Evolutionary conservation across 64 coral and sea anemone species (phyloP), one percentile per base, ranked within the genome.

Genomic region (Astreopora myriophthalma): DNA sequence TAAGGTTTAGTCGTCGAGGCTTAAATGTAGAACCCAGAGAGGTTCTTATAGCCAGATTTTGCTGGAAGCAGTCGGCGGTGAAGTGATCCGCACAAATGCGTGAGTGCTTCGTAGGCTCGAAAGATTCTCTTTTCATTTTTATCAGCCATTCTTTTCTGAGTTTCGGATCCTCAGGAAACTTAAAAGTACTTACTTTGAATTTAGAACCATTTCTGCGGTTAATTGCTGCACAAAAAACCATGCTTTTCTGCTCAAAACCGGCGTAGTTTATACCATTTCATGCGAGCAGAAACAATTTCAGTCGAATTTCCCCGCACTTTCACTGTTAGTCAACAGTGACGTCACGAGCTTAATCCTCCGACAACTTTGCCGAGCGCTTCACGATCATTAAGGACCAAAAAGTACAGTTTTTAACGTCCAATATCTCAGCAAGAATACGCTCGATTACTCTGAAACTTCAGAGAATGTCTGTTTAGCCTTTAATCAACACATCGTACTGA

Each of bases 111-210:
- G 1, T 75, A 19, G 37, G 35, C 33, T 75, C 6, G 8, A 75
- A 75, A 14, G 72, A 75, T 75, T 75, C 72, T 23, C 72, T 75
- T 46, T 75, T 75, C 37, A 75, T 0, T 44, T 27, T 75, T 75
- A n/a, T 42, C 0, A 46, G 72, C 72, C 72, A 75, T 75, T 75
- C 1, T n/a, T 44, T 24, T 22, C 36, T n/a, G 1, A 40, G 4
- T 46, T 75, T 75, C 1, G 16, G 36, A 22, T 75, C 72, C 1
- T 40, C 33, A 10, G 72, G n/a, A 75, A 75, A 75, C 37, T 75
- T 75, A 44, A 48, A 75, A 44, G 72, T 75, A 44, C 72, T 75
- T 24, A 75, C 72, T 44, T 42, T 75, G 5, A 3, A 75, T 23
- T 75, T 75, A 8, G 72, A 42, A 46, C 1, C 5, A 22, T 75